phyloP scores from a whole-genome alignment of 2,888 invertebrate species.

The Drosophila recens region DNA sequence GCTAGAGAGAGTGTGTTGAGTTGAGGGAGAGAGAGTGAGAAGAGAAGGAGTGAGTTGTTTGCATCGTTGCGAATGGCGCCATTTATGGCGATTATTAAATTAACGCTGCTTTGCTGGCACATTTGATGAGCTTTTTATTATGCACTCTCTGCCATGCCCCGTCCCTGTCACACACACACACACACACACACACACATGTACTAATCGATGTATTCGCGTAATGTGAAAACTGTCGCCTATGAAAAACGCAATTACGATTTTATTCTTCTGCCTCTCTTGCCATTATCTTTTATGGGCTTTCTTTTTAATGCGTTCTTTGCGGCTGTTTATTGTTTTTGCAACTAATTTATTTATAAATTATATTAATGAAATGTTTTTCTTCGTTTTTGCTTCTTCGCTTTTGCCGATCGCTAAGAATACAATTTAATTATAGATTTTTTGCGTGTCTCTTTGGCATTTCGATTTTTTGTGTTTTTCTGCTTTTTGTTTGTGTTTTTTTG shows the following conservation, averaged over 20 bases:
- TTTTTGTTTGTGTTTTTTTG: conserved; percentile 25
- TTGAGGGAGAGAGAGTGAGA: neutral
- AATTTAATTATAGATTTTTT: conserved; percentile 56
- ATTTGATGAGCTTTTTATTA: conserved; percentile 54
- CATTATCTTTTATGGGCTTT: conserved; percentile 47
- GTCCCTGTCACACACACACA: neutral
- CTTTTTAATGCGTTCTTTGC: conserved; percentile 28
- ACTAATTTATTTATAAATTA: conserved; percentile 62
- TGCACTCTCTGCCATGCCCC: conserved; percentile 11
- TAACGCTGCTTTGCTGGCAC: conserved; percentile 43
- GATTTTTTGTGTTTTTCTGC: conserved; percentile 4
- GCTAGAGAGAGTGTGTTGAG: neutral
- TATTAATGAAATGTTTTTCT: conserved; percentile 20
- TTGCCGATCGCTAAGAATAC: conserved; percentile 30
- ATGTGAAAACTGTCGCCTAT: conserved; percentile 54
- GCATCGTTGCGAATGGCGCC: conserved; percentile 63
- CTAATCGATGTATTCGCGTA: conserved; percentile 9
- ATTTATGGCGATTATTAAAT: conserved; percentile 72
- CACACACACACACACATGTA: conserved; percentile 1
- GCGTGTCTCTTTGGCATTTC: conserved; percentile 44
- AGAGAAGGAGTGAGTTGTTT: conserved; percentile 1
- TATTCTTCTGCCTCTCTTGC: conserved; percentile 13
- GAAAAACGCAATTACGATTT: conserved; percentile 49
- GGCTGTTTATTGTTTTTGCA: conserved; percentile 8
- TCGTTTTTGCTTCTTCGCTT: conserved; percentile 8